These are phyloP conservation scores for Pollenia griseotomentosa DNA, from an alignment of 2,888 invertebrate species.

Conservation along the genomic window DNA sequence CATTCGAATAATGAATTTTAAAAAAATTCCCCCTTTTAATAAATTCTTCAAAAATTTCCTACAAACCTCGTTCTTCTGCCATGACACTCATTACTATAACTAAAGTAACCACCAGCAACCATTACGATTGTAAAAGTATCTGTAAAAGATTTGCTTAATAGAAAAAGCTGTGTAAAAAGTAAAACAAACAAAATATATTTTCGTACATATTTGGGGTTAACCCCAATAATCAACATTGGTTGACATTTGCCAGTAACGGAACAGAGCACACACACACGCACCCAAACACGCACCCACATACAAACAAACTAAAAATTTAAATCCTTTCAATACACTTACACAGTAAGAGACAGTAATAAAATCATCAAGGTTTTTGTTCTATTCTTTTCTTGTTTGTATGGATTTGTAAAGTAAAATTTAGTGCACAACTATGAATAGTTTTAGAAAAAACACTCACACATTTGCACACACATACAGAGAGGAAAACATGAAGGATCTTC, in stretches of 20 bases:
- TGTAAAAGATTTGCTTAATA: slow-evolving; percentile 21
- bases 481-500: slow-evolving; percentile 46
- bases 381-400: slow-evolving; percentile 1
- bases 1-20: too few species aligned
- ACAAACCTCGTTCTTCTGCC: neutral
- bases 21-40: too few species aligned
- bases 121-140: neutral
- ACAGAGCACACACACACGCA: slow-evolving; percentile 33
- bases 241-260: slow-evolving; percentile 69
- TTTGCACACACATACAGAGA: neutral
- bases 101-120: slow-evolving; percentile 10
- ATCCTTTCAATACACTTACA: slow-evolving; percentile 40
- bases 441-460: neutral
- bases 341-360: slow-evolving; percentile 31
- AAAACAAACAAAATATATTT: neutral
- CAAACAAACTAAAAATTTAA: slow-evolving; percentile 26
- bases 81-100: neutral
- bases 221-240: slow-evolving; percentile 68
- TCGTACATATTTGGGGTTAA: slow-evolving; percentile 65
- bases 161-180: neutral
- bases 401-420: slow-evolving; percentile 13
- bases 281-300: neutral
- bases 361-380: slow-evolving; percentile 59
- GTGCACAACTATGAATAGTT: slow-evolving; percentile 23
- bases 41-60: neutral